A percentile compares a stretch with the other conserved stretches of the same genome.
Conservation (phyloP, 1,140 invertebrate genomes). For the Orchestia grillus region DNA sequence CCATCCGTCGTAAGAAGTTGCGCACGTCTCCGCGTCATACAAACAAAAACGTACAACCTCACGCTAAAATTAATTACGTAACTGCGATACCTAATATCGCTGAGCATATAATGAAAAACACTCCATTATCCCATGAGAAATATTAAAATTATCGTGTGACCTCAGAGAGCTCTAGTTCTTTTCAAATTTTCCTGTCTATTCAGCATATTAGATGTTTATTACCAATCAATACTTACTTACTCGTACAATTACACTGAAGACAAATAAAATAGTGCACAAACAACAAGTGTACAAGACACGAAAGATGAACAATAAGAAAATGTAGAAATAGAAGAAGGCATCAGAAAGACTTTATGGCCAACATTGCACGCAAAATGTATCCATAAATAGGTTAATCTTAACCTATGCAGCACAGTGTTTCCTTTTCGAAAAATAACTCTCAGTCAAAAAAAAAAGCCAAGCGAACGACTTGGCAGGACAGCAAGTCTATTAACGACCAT, state of each 20-base stretch:
- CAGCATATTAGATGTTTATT: not conserved
- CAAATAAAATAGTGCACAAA: not conserved
- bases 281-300: not conserved
- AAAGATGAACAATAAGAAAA: not conserved
- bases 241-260: not conserved
- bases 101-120: not conserved
- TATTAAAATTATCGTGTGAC: not conserved
- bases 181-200: not conserved
- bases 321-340: no score
- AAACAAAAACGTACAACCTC: not conserved
- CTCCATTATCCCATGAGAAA: not conserved
- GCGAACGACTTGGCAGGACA: not conserved
- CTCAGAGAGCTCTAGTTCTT: not conserved
- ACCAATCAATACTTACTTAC: not conserved
- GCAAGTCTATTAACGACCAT: not conserved
- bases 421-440: not conserved
- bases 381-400: not conserved
- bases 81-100: no score
- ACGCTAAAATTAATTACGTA: no score
- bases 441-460: not conserved
- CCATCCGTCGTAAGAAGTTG: not conserved
- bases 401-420: not conserved
- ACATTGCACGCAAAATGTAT: not conserved
- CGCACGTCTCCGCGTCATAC: not conserved
- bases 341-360: not conserved